Base-by-base conservation (phyloP, 2,888 invertebrate genomes). In the Chrysotoxum bicinctum region DNA sequence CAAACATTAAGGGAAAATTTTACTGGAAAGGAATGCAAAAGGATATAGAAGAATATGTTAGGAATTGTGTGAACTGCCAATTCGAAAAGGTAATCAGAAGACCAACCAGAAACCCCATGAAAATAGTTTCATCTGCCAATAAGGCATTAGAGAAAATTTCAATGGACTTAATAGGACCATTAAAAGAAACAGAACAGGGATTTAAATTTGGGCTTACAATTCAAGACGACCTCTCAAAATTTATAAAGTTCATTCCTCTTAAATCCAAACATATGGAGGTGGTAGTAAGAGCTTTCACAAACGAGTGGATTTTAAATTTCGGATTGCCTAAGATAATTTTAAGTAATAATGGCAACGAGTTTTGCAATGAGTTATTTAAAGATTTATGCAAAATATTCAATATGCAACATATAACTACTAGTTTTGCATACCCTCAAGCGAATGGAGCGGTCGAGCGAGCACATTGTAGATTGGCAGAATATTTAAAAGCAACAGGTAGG, bases 161-260 rank as follows among this genome's bases (percentile, higher is more conserved):
- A 35, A 35, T 9, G 35, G 10, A 35, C 35, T 35, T 35, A 35
- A 35, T 35, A 35, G 35, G 35, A 9, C 35, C 35, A 35, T 10
- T 35, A 35, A 35, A 35, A 35, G 35, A 70, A 56, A 70, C 58
- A 21, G 45, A 54, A 9, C 40, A 58, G 19, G 58, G 43, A 9
- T 69, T 37, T 35, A 70, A 58, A 35, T 70, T 70, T 32, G 70
- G 56, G 10, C 43, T 56, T 6, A 54, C 70, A 10, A 56, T 56
- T 23, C 56, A 70, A 43, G 45, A 56, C 16, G 54, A 70, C 19
- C 43, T 35, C 35, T 35, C 9, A 35, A 35, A 35, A 35, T 35
- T 35, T 35, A 35, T 9, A 35, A 35, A 35, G 10, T 35, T 35
- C 10, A 35, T n/a, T n/a, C n/a, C n/a, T n/a, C n/a, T n/a, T n/a